Base-by-base conservation (phyloP, 2,797 vertebrate species). In the Distichodus sexfasciatus region DNA sequence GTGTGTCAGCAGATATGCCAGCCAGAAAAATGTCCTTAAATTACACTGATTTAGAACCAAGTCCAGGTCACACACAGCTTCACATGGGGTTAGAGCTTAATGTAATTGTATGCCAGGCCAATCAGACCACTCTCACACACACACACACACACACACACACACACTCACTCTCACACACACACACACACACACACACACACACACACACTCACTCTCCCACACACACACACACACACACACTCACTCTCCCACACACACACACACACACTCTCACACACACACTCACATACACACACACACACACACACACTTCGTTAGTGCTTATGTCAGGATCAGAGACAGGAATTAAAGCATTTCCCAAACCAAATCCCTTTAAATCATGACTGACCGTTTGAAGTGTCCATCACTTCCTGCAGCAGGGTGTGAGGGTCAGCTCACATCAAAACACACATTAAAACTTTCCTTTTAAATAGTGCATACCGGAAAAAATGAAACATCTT, bases 1-100 rank as follows among this genome's bases (percentile, higher is more conserved):
- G 29, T 33, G 14, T 60, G 46, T 54, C 64, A 66, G 38, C 44
- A n/a, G 48, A 24, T 50, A 23, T 72, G 41, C 48, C 26, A 23
- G 64, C 66, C 72, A 69, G 60, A 64, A 75, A 69, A 38, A n/a
- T 69, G 41, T 66, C 61, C 33, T 44, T 43, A 62, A 69, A 78
- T 75, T 72, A 63, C 36, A 33, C 21, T 41, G n/a, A 61, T 57
- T 54, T 36, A 53, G 64, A 29, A 44, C 23, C 44, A 60, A 17
- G 55, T 29, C 31, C 46, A 75, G 73, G 65, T 66, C 66, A 72
- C 8, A 24, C 24, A 21, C 41, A 55, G 29, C 35, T 57, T 51
- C 15, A 43, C 47, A 50, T 11, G 36, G 23, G 40, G 66, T 68
- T 66, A 66, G 73, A 54, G 60, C 23, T 9, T 0, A 36, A 17